Conservation (phyloP, 2,888 invertebrate species). For the Troglohyphantes excavatus region DNA sequence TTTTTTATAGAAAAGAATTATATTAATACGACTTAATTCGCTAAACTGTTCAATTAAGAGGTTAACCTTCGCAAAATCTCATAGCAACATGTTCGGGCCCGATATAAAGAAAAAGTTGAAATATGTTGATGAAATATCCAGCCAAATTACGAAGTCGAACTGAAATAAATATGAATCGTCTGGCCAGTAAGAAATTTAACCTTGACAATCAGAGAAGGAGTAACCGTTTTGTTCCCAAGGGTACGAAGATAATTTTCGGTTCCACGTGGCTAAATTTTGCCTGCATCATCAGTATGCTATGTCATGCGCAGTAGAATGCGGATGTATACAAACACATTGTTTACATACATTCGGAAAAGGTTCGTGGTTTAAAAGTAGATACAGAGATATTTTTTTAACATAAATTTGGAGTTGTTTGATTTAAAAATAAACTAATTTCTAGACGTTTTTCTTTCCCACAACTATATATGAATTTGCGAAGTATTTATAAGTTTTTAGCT, state of each 20-base stretch:
- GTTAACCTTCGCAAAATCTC: too few relatives aligned
- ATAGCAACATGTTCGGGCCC: too few relatives aligned
- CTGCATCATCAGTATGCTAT: conserved; percentile 22
- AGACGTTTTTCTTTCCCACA: too few relatives aligned
- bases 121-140: background rate
- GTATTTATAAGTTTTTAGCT: too few relatives aligned
- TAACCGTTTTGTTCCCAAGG: conserved; percentile 43
- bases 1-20: too few relatives aligned
- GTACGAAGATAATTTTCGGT: conserved; percentile 45
- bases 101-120: background rate
- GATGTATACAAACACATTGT: conserved; percentile 15
- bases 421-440: too few relatives aligned
- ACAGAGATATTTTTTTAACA: too few relatives aligned
- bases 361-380: too few relatives aligned
- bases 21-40: too few relatives aligned
- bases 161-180: conserved; percentile 33
- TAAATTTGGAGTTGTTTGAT: too few relatives aligned
- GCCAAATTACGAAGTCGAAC: conserved; percentile 26
- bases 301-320: conserved; percentile 32
- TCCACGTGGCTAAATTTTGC: conserved; percentile 38
- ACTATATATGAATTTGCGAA: too few relatives aligned
- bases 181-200: conserved; percentile 10
- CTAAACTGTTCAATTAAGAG: too few relatives aligned
- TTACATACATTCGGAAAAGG: background rate
- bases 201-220: conserved; percentile 42